Base-by-base conservation (phyloP, 2,113 vertebrate genomes). In the Gambusia holbrooki region DNA sequence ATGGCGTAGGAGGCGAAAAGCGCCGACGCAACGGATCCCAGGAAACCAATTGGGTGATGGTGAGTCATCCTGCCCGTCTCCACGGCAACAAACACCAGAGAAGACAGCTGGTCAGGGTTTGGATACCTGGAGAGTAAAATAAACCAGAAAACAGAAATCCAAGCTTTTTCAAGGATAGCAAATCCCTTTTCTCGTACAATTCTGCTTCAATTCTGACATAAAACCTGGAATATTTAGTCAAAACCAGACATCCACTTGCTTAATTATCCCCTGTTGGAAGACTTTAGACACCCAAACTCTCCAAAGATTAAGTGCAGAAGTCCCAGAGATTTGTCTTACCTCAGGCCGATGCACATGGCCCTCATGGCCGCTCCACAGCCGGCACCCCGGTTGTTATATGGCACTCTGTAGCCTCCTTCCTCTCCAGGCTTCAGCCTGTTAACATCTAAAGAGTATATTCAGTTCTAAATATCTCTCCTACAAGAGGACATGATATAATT, bases 31-130 rank as follows among this genome's bases (percentile, higher is more conserved):
- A 96, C 88, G 0, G 93, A 92, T 2, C 95, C 95, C 4, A 96
- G 91, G 69, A 94, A 95, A 68, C 95, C 96, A 0, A 94, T 96
- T 40, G 96, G 95, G 85, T 96, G 95, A 82, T 95, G 93, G 35
- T 96, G 96, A 35, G 95, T 96, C 96, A 96, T 96, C 77, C 95
- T 93, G 62, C 94, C 95, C 0, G 94, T 95, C 87, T 96, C 95
- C 35, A 96, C 84, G 17, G 95, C 95, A 83, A 96, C 93, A 0
- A 77, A 84, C 75, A 96, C 94, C 85, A 96, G 73, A 0, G 91
- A 90, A 1, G 91, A 73, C 66, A 96, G 88, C 86, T 96, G 94
- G 30, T 90, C 88, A 0, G 94, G 89, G 4, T 68, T 93, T 0
- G 94, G 94, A 82, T 94, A 96, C 82, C 95, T 96, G 84, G 25